These are phyloP conservation scores for Passer montanus DNA, from an alignment of 2,113 vertebrate genomes.

Conservation along the genomic window DNA sequence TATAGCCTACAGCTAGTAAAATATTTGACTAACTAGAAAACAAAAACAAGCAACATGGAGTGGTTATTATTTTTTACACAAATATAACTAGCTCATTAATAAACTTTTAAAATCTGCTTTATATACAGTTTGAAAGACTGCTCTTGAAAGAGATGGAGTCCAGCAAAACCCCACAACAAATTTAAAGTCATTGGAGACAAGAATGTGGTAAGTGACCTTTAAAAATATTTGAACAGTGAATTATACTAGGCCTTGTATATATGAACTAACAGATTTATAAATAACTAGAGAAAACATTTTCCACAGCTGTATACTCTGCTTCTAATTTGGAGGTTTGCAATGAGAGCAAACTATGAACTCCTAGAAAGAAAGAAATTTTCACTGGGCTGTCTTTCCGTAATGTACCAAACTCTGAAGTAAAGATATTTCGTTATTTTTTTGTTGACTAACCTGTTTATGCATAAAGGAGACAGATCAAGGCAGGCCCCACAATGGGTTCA, in stretches of 20 bases:
- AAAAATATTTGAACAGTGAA: neutral
- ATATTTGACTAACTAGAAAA: conserved; percentile 63
- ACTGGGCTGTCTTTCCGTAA: neutral
- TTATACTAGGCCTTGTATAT: neutral
- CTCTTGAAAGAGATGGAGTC: neutral
- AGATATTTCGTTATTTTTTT: neutral
- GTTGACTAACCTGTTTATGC: neutral
- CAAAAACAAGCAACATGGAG: neutral
- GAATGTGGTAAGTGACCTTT: neutral
- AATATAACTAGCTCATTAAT: conserved; percentile 14
- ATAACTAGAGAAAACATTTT: neutral
- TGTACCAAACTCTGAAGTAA: neutral
- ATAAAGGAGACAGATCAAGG: neutral
- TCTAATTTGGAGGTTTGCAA: neutral
- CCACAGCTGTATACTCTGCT: neutral
- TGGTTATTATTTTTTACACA: conserved; percentile 25
- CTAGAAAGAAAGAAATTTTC: neutral
- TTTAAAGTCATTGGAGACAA: neutral
- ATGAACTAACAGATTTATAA: neutral
- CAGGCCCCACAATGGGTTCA: neutral
- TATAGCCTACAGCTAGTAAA: conserved; percentile 60
- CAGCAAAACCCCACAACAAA: neutral
- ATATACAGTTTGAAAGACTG: neutral
- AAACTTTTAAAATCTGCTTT: neutral
- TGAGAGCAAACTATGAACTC: neutral